These are phyloP conservation scores for Thalassarche chlororhynchos DNA, from an alignment of 2,113 vertebrate species.

Conservation along the genomic window DNA sequence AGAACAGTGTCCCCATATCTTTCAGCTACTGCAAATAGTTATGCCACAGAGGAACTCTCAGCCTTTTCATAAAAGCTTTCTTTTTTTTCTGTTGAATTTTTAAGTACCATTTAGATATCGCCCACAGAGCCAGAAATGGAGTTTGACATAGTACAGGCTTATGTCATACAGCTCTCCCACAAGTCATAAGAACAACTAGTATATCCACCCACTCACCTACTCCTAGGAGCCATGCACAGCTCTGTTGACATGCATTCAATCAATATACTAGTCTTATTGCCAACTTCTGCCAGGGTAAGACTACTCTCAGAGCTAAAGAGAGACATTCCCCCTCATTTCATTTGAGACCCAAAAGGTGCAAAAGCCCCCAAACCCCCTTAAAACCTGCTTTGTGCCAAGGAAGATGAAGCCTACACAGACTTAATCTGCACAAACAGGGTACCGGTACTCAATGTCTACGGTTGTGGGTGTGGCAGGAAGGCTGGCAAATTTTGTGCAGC, in stretches of 20 bases:
- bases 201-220: neutral
- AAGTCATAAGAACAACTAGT: neutral
- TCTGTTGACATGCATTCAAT: neutral
- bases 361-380: neutral
- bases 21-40: neutral
- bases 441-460: rapidly evolving
- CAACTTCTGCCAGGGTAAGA: neutral
- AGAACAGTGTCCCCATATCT: neutral
- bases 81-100: neutral
- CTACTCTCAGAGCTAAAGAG: neutral
- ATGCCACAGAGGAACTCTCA: neutral
- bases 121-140: neutral
- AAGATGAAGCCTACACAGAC: neutral
- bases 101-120: neutral
- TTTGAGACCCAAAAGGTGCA: neutral
- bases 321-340: neutral
- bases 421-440: neutral
- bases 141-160: neutral
- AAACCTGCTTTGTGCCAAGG: neutral
- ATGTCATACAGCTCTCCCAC: neutral
- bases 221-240: neutral
- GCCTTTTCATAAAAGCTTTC: neutral
- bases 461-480: neutral
- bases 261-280: rapidly evolving
- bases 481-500: neutral